phyloP scores from a whole-genome alignment of 1,140 invertebrate genomes.

The Lepidurus apus region DNA sequence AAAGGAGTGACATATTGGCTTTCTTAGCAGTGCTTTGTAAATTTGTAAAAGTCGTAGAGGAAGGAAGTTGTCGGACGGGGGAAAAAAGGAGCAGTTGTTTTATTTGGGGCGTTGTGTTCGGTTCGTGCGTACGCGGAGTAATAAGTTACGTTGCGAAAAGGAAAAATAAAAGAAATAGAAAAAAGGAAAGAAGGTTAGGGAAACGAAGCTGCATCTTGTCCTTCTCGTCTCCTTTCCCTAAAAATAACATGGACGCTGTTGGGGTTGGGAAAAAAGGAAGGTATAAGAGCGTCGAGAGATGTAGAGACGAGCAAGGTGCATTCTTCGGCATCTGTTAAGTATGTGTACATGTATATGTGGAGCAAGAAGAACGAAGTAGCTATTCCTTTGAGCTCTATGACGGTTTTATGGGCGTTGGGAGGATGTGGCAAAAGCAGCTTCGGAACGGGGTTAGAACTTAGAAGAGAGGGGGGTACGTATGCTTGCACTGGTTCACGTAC shows the following conservation, averaged over 20 bases:
- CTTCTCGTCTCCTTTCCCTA: constrained; percentile 5
- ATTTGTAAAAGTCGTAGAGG: too few species aligned
- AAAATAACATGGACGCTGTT: not conserved
- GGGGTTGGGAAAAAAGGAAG: not conserved
- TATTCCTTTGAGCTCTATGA: not conserved
- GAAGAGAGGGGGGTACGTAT: too few species aligned
- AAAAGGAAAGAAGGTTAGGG: not conserved
- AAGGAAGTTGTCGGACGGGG: too few species aligned
- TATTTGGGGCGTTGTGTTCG: not conserved
- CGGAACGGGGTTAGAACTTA: not conserved
- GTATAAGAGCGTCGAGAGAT: not conserved
- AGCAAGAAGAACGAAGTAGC: not conserved
- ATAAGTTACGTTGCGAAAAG: not conserved
- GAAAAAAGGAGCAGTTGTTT: not conserved
- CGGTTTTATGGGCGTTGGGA: not conserved
- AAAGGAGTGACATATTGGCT: too few species aligned
- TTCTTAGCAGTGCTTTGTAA: too few species aligned
- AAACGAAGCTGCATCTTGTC: constrained; percentile 12
- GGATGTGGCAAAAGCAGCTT: not conserved
- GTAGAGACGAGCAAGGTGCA: constrained; percentile 20
- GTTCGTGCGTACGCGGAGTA: not conserved
- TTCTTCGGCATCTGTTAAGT: not conserved
- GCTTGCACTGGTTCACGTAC: too few species aligned
- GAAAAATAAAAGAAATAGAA: not conserved
- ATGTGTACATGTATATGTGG: constrained; percentile 6